Conservation (phyloP, 1,140 invertebrate species). For the Diachasma alloeum region DNA sequence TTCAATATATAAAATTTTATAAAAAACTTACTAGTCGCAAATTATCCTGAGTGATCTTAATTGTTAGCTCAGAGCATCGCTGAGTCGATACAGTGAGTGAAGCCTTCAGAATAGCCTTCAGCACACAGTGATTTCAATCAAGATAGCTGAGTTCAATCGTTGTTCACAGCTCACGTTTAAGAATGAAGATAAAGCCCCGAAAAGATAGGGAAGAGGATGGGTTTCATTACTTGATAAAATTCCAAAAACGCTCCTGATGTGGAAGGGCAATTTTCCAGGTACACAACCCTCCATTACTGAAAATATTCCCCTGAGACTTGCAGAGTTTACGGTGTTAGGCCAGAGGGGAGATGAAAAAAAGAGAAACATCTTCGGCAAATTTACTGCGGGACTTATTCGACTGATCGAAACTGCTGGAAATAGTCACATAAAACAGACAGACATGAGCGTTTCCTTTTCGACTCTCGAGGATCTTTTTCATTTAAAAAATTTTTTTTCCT, state of each 20-base stretch:
- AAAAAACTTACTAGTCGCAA: no score
- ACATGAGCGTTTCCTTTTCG: constrained; percentile 19
- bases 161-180: not conserved
- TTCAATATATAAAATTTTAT: no score
- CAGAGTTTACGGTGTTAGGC: not conserved
- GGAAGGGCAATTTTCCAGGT: not conserved
- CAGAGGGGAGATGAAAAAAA: not conserved
- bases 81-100: no score
- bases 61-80: no score
- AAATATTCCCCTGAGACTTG: constrained; percentile 19
- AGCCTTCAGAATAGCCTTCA: no score
- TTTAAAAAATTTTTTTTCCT: not conserved
- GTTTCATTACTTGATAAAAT: not conserved
- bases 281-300: not conserved
- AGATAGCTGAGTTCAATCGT: not conserved
- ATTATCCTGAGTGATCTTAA: no score
- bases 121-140: no score
- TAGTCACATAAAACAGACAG: constrained; percentile 28
- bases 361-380: constrained; percentile 16
- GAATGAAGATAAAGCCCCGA: not conserved
- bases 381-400: constrained; percentile 25
- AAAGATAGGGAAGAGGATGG: not conserved
- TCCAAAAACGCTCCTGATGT: not conserved
- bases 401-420: constrained; percentile 25
- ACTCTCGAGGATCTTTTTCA: constrained; percentile 13